Base-by-base conservation (phyloP, 1,140 invertebrate species). In the Aphelenchoides avenae region DNA sequence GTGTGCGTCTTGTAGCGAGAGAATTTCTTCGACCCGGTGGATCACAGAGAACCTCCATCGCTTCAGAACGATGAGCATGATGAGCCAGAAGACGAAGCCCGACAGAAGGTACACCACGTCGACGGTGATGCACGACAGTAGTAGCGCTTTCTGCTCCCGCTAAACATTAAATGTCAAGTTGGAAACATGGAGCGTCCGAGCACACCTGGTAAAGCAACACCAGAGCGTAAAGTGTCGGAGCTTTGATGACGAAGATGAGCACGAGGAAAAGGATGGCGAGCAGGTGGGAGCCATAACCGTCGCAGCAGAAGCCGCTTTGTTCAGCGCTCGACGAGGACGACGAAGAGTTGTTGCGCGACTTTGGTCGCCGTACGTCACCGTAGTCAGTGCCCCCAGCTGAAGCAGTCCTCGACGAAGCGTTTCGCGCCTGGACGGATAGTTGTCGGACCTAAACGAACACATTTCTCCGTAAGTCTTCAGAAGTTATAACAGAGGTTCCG, bases 11-110 rank as follows among this genome's bases (percentile, higher is more conserved):
- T 60, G 57, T 15, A 60, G 59, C 11, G 59, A 58, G 33, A 60
- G 46, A 33, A 60, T 41, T 48, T 60, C 57, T 27, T 46, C 43
- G 20, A 61, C 42, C 15, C 41, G 27, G 40, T 60, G 36, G 15
- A 53, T 20, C 30, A 61, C 57, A 27, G 20, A 18, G 44, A 73
- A 73, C n/a, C 64, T n/a, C 71, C 71, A 73, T 13, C 66, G 36
- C 33, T 70, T 74, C 9, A 70, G 15, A 15, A 70, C 69, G 26
- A 66, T 40, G 11, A 61, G 33, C n/a, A n/a, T n/a, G n/a, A n/a
- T n/a, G 24, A 75, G 44, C 66, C 73, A 75, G 15, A 75, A 42
- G 20, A 73, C 15, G 13, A 75, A 57, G 73, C 73, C 76, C 3
- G 54, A 46, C 43, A 77, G 70, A 27, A 75, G 51, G 53, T 76